Base-by-base conservation (phyloP, 1,140 invertebrate species). In the Drosophila erecta region DNA sequence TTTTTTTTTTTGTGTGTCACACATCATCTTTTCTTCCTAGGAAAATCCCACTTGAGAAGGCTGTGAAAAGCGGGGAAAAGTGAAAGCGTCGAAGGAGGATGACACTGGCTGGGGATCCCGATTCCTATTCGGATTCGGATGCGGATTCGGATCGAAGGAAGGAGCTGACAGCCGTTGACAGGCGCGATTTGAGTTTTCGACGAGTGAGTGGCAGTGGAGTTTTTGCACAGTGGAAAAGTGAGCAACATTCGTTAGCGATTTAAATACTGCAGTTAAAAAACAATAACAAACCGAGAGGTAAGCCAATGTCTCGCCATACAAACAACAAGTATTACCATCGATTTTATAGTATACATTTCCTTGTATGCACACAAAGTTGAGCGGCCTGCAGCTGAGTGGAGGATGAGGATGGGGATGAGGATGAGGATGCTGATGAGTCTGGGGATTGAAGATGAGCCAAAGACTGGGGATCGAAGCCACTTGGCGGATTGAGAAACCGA, bases 1-100 rank as follows among this genome's bases (percentile, higher is more conserved):
- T 8, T 20, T 58, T 54, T 20, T 58, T 54, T 46, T 40, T 50
- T 38, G 58, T 75, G 72, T 64, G 60, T 58, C 71, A 60, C 58
- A 57, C 70, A 65, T 66, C 64, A 73, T 65, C 44, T 79, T 72
- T 74, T 53, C 55, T 76, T 76, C 50, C 64, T 79, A 87, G 84
- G 79, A 87, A 83, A 87, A 79, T 76, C 46, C 58, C 83, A 83
- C 83, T 89, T 87, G 84, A 87, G 83, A 84, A 57, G 50, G 61
- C 46, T 60, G 43, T 72, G 71, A 60, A 59, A 85, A 40, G 46
- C 59, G 58, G 57, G 75, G 53, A 86, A 84, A 80, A 86, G 81
- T 86, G 81, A 86, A 87, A 86, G 81, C 81, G 62, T 60, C n/a
- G 40, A 38, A 56, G 44, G 70, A 73, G 65, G 20, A 38, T 27